Percentiles rank a stretch among this genome's conserved stretches.
phyloP scores from a whole-genome alignment of 2,888 invertebrate genomes.

The Apodemia duryi region DNA sequence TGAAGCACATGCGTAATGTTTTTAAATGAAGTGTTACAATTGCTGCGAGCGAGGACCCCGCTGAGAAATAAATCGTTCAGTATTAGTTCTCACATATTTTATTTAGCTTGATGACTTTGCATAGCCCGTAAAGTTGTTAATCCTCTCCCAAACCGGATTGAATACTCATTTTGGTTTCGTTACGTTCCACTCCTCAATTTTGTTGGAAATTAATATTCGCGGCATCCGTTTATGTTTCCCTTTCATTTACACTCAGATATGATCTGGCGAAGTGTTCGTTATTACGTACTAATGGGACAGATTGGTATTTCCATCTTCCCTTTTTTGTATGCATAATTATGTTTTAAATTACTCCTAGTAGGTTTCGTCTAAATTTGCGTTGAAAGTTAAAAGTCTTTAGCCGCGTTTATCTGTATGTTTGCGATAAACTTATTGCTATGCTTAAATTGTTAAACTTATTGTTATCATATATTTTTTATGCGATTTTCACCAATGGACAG shows the following conservation, averaged over 20 bases:
- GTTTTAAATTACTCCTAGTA: too few relatives aligned
- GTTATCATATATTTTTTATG: too few relatives aligned
- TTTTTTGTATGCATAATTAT: background rate
- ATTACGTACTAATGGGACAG: background rate
- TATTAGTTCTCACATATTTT: slow-evolving; percentile 35
- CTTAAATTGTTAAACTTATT: too few relatives aligned
- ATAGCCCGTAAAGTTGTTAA: slow-evolving; percentile 35
- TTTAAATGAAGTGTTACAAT: slow-evolving; percentile 34
- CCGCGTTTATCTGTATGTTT: too few relatives aligned
- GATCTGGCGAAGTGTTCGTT: slow-evolving; percentile 8
- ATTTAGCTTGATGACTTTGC: slow-evolving; percentile 41
- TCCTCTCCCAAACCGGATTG: slow-evolving; percentile 41
- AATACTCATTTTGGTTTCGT: slow-evolving; percentile 37
- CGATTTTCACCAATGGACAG: too few relatives aligned
- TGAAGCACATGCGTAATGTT: slow-evolving; percentile 12
- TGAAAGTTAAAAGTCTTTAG: too few relatives aligned
- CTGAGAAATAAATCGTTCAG: slow-evolving; percentile 51
- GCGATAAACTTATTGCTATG: too few relatives aligned
- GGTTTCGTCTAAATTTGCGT: too few relatives aligned
- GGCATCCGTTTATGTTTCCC: slow-evolving; percentile 41
- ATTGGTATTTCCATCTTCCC: background rate
- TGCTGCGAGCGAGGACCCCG: slow-evolving; percentile 41
- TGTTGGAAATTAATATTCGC: slow-evolving; percentile 43
- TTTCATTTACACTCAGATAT: slow-evolving; percentile 39
- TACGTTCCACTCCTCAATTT: slow-evolving; percentile 37